Conservation (phyloP, 2,797 vertebrate species). For the Chrysocyon brachyurus region DNA sequence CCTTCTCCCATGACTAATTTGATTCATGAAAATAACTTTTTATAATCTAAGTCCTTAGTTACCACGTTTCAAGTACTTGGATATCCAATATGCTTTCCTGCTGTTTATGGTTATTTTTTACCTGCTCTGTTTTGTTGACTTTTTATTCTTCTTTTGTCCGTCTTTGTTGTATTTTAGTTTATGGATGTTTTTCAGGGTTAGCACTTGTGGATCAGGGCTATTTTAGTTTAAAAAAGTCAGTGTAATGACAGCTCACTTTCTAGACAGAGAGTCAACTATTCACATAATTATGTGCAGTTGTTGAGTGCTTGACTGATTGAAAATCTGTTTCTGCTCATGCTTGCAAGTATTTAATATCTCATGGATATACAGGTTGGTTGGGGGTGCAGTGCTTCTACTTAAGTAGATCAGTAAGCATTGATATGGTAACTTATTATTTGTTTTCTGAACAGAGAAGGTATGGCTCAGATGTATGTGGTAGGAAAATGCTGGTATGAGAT, state of each 20-base stretch:
- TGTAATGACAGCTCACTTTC: background rate
- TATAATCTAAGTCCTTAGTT: background rate
- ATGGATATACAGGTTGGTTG: background rate
- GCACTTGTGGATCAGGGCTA: background rate
- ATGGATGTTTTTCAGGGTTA: background rate
- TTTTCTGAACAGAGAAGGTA: slow-evolving; percentile 15
- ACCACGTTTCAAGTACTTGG: background rate
- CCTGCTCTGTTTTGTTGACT: background rate
- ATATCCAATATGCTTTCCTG: background rate
- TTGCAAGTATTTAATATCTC: background rate
- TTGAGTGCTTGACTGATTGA: background rate
- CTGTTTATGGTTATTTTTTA: background rate
- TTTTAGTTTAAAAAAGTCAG: background rate
- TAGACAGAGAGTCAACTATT: background rate
- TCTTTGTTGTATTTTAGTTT: slow-evolving; percentile 20
- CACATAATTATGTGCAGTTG: background rate
- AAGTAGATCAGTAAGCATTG: background rate
- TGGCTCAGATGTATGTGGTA: background rate
- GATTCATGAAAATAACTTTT: background rate
- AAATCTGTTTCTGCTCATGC: background rate
- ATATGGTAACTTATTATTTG: background rate
- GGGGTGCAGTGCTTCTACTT: background rate
- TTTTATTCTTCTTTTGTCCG: background rate
- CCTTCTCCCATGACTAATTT: background rate
- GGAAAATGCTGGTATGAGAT: background rate